Percentiles rank a stretch among this genome's conserved stretches.
Evolutionary conservation across 1,140 invertebrate species (phyloP).

Genomic region (Megalopta genalis): DNA sequence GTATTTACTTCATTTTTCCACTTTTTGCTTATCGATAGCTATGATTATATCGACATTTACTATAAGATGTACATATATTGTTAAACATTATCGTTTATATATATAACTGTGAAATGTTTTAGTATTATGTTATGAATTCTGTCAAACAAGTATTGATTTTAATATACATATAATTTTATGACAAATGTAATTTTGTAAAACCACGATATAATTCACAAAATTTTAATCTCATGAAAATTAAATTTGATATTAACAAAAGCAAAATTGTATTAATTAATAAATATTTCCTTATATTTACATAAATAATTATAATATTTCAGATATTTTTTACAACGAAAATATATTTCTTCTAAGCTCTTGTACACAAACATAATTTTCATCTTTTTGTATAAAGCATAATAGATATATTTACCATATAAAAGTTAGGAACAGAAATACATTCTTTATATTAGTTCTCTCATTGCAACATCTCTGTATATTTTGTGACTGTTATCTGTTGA

Average conservation of each 20-base stretch:
- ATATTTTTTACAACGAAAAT: constrained; percentile 25
- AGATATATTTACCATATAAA: neutral
- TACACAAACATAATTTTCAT: neutral
- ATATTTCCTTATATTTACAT: neutral
- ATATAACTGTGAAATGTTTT: constrained; percentile 24
- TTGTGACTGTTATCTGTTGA: constrained; percentile 2
- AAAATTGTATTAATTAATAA: neutral
- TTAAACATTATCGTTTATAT: constrained; percentile 24
- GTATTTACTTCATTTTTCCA: constrained; percentile 30
- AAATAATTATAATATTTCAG: neutral
- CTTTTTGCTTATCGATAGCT: constrained; percentile 8
- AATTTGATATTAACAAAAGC: constrained; percentile 9
- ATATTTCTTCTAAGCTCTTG: neutral
- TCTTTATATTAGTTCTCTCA: constrained; percentile 22
- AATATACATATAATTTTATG: constrained; percentile 35
- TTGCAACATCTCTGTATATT: neutral
- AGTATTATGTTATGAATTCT: constrained; percentile 25
- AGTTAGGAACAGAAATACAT: constrained; percentile 8
- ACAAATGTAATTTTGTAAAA: constrained; percentile 46
- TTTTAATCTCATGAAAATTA: constrained; percentile 14
- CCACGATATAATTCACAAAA: constrained; percentile 21
- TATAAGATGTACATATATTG: constrained; percentile 42
- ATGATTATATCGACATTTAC: constrained; percentile 11
- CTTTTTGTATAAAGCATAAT: neutral
- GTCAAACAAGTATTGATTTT: neutral